Percentiles rank a stretch among this genome's conserved stretches.
Evolutionary conservation across 2,113 vertebrate genomes (phyloP).

Genomic region (Python bivittatus): DNA sequence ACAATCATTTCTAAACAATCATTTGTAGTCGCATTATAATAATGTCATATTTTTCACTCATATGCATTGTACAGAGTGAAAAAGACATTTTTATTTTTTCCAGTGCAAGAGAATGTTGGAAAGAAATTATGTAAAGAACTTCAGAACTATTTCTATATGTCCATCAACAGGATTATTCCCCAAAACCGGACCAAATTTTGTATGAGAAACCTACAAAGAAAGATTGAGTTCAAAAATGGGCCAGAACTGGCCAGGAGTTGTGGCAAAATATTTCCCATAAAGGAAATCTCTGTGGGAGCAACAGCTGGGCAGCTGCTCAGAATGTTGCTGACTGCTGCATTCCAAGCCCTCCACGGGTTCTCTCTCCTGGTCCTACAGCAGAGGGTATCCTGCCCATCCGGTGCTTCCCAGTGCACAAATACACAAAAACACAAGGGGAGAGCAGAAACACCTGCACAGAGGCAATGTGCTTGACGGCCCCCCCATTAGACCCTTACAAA

Average conservation of each 20-base stretch:
- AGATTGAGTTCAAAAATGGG: not conserved
- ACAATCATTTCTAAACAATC: not conserved
- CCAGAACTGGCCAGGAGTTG: not conserved
- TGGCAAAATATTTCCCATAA: not conserved
- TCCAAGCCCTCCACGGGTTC: not conserved
- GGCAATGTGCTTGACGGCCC: not conserved
- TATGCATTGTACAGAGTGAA: not conserved
- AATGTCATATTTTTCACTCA: not conserved
- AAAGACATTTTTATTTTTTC: not conserved
- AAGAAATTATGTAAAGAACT: not conserved
- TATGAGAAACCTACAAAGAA: not conserved
- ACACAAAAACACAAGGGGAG: not conserved
- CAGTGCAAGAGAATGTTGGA: not conserved
- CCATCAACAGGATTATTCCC: not conserved
- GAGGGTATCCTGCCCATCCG: not conserved
- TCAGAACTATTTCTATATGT: not conserved
- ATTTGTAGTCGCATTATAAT: not conserved
- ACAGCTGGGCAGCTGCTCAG: not conserved
- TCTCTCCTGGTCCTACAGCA: not conserved
- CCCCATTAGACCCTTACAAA: not conserved
- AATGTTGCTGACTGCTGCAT: not conserved
- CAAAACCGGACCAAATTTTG: not conserved
- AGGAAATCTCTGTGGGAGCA: not conserved
- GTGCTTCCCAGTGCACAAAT: not conserved
- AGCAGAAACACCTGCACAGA: not conserved